Evolutionary conservation across 2,797 vertebrate species (phyloP).

Genomic region (Mus minutoides): DNA sequence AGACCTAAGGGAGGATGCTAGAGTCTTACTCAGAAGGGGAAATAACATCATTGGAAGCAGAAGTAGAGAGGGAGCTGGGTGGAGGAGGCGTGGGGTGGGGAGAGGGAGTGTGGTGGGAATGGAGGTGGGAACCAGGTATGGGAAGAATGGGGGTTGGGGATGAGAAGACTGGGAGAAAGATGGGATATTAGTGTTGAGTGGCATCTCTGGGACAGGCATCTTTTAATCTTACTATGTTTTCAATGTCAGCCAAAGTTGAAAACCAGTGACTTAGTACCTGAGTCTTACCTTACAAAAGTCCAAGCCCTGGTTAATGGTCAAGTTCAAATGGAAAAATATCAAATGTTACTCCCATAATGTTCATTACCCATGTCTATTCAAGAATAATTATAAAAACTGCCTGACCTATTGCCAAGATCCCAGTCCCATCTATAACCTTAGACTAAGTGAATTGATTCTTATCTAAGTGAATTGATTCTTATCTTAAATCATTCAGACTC

Average conservation of each 20-base stretch:
- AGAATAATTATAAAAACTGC: constrained; percentile 24
- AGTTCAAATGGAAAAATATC: not conserved
- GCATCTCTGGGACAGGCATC: not conserved
- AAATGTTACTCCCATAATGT: not conserved
- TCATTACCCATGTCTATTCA: not conserved
- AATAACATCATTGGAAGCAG: not conserved
- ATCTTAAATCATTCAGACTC: constrained; percentile 36
- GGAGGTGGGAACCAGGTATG: not conserved
- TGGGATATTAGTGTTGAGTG: not conserved
- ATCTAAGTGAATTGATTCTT: constrained; percentile 34
- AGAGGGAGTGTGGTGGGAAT: not conserved
- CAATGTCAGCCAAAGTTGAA: not conserved
- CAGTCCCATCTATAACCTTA: constrained; percentile 14
- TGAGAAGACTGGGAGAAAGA: not conserved
- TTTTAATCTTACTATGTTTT: not conserved
- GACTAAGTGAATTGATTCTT: constrained; percentile 16
- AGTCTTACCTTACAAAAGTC: not conserved
- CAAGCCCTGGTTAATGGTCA: not conserved
- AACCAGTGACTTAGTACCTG: not conserved
- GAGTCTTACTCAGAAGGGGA: not conserved
- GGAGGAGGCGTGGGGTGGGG: not conserved
- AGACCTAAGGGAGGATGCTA: not conserved
- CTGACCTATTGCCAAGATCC: not conserved
- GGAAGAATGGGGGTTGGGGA: too few species aligned
- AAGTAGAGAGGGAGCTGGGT: not conserved